Conservation (phyloP, 1,140 invertebrate genomes). For the Amphibalanus amphitrite region DNA sequence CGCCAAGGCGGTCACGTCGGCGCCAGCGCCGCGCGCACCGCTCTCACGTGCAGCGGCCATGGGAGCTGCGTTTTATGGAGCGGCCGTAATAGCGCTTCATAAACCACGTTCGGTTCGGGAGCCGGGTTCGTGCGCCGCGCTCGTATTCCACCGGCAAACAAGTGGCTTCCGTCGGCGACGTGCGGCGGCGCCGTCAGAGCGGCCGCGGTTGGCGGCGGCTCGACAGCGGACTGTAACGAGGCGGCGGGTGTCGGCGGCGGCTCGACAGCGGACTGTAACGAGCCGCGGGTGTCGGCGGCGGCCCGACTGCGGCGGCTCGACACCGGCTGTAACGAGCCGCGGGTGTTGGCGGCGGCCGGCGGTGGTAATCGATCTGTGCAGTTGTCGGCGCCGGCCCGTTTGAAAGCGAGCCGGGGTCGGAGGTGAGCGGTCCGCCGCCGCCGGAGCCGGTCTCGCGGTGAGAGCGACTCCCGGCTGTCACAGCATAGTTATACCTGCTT, state of each 20-base stretch:
- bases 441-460: background rate
- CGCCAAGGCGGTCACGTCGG: too few species aligned
- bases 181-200: background rate
- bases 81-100: background rate
- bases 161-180: background rate
- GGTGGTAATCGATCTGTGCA: background rate
- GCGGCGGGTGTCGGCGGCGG: too few species aligned
- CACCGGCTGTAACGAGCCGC: background rate
- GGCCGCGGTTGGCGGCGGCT: too few species aligned
- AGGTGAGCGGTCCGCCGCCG: background rate
- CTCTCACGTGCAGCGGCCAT: background rate
- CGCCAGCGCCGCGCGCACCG: too few species aligned
- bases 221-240: background rate
- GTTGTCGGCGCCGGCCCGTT: background rate
- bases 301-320: too few species aligned
- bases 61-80: background rate
- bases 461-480: background rate
- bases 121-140: background rate
- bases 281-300: background rate
- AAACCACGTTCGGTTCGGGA: background rate
- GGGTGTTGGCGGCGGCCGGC: background rate
- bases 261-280: background rate
- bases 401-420: background rate
- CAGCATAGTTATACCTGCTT: background rate
- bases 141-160: background rate